These are phyloP conservation scores for Chauna torquata DNA, from an alignment of 2,113 vertebrate genomes.

Conservation along the genomic window DNA sequence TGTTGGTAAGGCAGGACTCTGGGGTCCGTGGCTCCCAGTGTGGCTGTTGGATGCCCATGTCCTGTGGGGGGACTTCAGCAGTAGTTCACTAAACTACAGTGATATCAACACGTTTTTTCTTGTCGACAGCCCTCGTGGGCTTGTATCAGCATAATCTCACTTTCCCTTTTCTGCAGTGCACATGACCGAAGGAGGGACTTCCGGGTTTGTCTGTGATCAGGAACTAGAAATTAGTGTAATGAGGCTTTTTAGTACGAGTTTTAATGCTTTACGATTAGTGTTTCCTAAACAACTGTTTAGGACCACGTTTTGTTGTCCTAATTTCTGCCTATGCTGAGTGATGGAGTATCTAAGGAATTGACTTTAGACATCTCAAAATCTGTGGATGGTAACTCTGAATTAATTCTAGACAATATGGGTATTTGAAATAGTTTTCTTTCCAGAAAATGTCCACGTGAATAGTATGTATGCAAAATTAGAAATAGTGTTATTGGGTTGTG, in stretches of 20 bases:
- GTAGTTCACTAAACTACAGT: rapidly evolving
- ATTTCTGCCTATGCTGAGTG: rapidly evolving
- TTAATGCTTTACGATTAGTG: rapidly evolving
- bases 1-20: neutral
- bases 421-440: neutral
- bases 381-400: neutral
- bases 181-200: neutral
- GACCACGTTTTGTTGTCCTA: rapidly evolving
- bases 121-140: neutral
- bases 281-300: rapidly evolving
- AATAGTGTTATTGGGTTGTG: rapidly evolving
- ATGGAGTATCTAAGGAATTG: rapidly evolving
- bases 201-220: neutral
- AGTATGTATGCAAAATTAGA: rapidly evolving
- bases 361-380: no score
- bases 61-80: neutral
- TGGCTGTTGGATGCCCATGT: neutral
- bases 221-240: neutral
- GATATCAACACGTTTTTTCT: rapidly evolving
- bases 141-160: rapidly evolving
- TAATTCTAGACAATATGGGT: rapidly evolving
- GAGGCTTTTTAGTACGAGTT: rapidly evolving
- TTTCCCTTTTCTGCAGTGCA: rapidly evolving
- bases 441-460: neutral
- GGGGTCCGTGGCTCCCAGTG: neutral